These are phyloP conservation scores for Nomia melanderi DNA, from an alignment of 1,140 invertebrate species.

Conservation along the genomic window DNA sequence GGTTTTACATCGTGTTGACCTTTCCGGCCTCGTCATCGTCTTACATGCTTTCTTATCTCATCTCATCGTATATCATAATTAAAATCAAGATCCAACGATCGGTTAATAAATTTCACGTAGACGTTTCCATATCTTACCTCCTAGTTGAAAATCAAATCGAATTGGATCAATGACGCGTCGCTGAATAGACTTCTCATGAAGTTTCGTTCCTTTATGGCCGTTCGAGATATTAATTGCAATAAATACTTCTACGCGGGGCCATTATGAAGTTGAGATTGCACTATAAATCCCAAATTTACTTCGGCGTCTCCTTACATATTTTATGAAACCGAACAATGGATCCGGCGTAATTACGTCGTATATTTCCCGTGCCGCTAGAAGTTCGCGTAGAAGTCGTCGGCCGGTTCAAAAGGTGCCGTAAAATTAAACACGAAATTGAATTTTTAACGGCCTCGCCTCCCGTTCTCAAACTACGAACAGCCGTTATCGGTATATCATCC, in stretches of 20 bases:
- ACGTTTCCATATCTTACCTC: too few species aligned
- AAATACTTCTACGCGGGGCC: slow-evolving; percentile 1
- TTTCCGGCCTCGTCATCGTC: not conserved
- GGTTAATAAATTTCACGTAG: too few species aligned
- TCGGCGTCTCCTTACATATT: slow-evolving; percentile 48
- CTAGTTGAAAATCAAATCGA: not conserved
- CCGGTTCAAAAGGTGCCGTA: not conserved
- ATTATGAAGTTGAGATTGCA: slow-evolving; percentile 70
- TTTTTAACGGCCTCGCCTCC: not conserved
- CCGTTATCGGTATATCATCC: not conserved
- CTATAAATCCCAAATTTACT: slow-evolving; percentile 74
- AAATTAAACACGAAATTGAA: slow-evolving; percentile 4
- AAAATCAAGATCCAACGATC: too few species aligned
- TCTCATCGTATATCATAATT: not conserved
- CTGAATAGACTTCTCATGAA: too few species aligned
- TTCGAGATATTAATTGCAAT: not conserved
- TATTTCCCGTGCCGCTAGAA: slow-evolving; percentile 49
- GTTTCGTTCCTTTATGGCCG: too few species aligned
- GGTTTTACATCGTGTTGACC: slow-evolving; percentile 46
- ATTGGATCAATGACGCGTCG: too few species aligned
- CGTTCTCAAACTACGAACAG: not conserved
- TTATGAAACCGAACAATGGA: slow-evolving; percentile 49
- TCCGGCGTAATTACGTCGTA: slow-evolving; percentile 54
- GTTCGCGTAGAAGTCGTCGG: slow-evolving; percentile 4
- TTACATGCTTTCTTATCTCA: not conserved